Evolutionary conservation across 2,113 vertebrate genomes (phyloP).

Genomic region (Taurulus bubalis): DNA sequence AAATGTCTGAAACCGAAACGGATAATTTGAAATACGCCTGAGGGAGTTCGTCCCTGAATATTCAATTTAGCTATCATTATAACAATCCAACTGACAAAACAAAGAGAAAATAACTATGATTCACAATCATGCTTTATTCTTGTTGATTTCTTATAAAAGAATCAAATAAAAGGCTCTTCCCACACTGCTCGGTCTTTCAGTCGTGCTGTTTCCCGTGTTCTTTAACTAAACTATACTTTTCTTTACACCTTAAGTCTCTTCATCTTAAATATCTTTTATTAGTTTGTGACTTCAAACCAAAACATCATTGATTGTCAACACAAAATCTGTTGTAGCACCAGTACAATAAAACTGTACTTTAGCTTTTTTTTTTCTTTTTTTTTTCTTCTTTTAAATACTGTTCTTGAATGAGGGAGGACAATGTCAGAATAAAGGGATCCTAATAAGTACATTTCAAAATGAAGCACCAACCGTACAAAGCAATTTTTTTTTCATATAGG

Average conservation of each 20-base stretch:
- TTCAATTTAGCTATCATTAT: background rate
- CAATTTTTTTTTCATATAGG: slow-evolving; percentile 75
- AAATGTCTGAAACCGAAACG: background rate
- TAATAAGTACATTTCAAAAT: slow-evolving; percentile 83
- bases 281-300: slow-evolving; percentile 86
- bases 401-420: slow-evolving; percentile 78
- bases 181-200: slow-evolving; percentile 55
- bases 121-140: slow-evolving; percentile 88
- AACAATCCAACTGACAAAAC: slow-evolving; percentile 25
- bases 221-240: slow-evolving; percentile 81
- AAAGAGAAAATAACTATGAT: slow-evolving; percentile 67
- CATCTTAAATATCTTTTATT: slow-evolving; percentile 86
- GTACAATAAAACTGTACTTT: slow-evolving; percentile 99
- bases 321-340: slow-evolving; percentile 95
- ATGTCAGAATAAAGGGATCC: slow-evolving; percentile 81
- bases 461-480: slow-evolving; percentile 87
- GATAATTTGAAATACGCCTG: background rate
- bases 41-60: background rate
- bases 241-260: slow-evolving; percentile 82
- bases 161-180: slow-evolving; percentile 80
- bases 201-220: slow-evolving; percentile 61
- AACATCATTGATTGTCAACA: slow-evolving; percentile 90
- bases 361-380: slow-evolving; percentile 77
- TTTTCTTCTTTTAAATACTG: slow-evolving; percentile 84
- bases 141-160: slow-evolving; percentile 82